Evolutionary conservation across 2,888 invertebrate species (phyloP), one percentile per base, ranked within the genome.

Genomic region (Drosophila prolongata): DNA sequence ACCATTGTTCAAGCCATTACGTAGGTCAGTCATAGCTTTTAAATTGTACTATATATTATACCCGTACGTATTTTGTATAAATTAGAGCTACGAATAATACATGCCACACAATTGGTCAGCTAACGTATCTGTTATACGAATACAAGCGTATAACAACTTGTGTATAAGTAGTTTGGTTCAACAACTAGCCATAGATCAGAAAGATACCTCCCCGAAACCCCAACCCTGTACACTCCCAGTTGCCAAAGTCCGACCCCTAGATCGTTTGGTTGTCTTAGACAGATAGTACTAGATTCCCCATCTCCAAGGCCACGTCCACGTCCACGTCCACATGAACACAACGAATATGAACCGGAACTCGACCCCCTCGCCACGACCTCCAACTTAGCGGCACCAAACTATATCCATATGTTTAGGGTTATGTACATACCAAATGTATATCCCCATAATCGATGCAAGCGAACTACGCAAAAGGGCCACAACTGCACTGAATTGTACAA

Each of bases 151-250:
- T 65, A 57, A 35, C 24, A 27, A 50, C 54, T 47, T 57, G 60
- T 77, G 78, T 78, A 79, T 66, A 74, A 71, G 73, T 79, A 80
- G 78, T 76, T 79, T 76, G 79, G 72, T 72, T 70, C 78, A 65
- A 65, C 16, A 53, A 47, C 37, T 67, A 67, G 68, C 35, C 35
- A 42, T 64, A 54, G 49, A 24, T 38, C 57, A 57, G 62, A 47
- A 44, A 55, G 24, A 44, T 60, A 57, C 58, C 44, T 30, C 8
- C 30, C 37, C 38, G 44, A 3, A 11, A 10, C 13, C n/a, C 50
- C 64, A 13, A 4, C 43, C 35, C 1, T 6, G 6, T 19, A 16
- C 47, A 11, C 16, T 37, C 43, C 60, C 40, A 52, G 55, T 55
- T 43, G 40, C 14, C 40, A 8, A 8, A 13, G 19, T n/a, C 43